Conservation (phyloP, 1,140 invertebrate species). For the Magallana ariakensis region DNA sequence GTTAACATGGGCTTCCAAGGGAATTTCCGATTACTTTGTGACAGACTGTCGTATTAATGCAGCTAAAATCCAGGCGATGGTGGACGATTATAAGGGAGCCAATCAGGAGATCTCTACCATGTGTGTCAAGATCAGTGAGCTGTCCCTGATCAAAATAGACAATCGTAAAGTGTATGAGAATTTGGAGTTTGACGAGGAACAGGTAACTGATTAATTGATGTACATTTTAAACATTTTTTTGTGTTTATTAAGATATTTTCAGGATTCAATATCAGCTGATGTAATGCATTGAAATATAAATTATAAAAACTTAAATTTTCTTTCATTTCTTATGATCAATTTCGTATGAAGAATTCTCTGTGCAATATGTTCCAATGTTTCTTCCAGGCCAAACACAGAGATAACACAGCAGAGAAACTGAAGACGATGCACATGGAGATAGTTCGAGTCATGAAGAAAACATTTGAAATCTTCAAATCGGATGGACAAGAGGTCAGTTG, state of each 20-base stretch:
- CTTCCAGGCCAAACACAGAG: conserved; percentile 73
- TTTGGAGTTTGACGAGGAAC: conserved; percentile 80
- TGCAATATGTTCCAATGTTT: not conserved
- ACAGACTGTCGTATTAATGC: conserved; percentile 87
- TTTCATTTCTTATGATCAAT: too few relatives aligned
- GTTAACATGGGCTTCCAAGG: conserved; percentile 87
- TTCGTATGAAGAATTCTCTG: too few relatives aligned
- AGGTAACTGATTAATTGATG: conserved; percentile 60
- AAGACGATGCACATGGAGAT: conserved; percentile 76
- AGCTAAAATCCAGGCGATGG: conserved; percentile 85
- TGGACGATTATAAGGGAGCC: conserved; percentile 89
- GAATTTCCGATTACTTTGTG: conserved; percentile 88
- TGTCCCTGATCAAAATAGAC: conserved; percentile 85
- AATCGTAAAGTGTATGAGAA: conserved; percentile 79
- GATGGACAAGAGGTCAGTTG: conserved; percentile 77
- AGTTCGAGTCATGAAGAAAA: conserved; percentile 75
- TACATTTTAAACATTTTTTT: too few relatives aligned
- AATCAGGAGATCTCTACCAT: conserved; percentile 87
- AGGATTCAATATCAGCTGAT: too few relatives aligned
- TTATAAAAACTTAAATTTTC: too few relatives aligned
- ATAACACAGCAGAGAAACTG: conserved; percentile 71
- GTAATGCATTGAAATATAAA: too few relatives aligned
- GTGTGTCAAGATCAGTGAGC: conserved; percentile 89
- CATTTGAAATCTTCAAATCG: conserved; percentile 79
- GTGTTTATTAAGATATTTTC: too few relatives aligned